phyloP scores from a whole-genome alignment of 2,888 invertebrate genomes.

The Antheraea yamamai region DNA sequence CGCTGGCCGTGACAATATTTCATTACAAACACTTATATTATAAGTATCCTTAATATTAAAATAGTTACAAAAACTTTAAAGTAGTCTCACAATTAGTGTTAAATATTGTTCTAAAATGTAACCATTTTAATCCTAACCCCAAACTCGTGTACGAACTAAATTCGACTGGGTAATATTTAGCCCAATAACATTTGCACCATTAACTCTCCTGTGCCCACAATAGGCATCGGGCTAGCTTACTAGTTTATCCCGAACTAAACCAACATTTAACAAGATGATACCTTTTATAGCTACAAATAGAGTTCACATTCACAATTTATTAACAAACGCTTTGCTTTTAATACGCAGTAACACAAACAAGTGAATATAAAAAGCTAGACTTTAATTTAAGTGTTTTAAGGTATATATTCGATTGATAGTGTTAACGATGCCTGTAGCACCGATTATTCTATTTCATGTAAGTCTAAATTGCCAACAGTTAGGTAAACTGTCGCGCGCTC shows the following conservation, averaged over 20 bases:
- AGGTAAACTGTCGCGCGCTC: constrained; percentile 69
- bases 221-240: constrained; percentile 56
- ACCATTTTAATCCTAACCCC: constrained; percentile 36
- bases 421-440: constrained; percentile 37
- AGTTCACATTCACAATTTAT: constrained; percentile 44
- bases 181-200: constrained; percentile 76
- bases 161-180: constrained; percentile 63
- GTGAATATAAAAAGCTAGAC: neutral
- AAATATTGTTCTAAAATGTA: neutral
- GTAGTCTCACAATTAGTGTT: neutral
- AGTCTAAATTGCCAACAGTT: constrained; percentile 72
- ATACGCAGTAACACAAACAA: neutral
- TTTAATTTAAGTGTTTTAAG: constrained; percentile 20
- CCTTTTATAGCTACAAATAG: constrained; percentile 39
- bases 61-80: neutral
- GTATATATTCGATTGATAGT: constrained; percentile 26
- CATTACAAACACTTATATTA: no score
- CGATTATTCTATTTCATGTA: constrained; percentile 69
- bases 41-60: no score
- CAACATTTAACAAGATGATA: constrained; percentile 35
- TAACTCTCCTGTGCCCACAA: constrained; percentile 65
- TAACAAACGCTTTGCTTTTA: constrained; percentile 15
- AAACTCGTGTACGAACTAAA: constrained; percentile 45
- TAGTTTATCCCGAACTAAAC: constrained; percentile 39
- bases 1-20: no score